phyloP scores from a whole-genome alignment of 1,140 invertebrate genomes.

The Popillia japonica region DNA sequence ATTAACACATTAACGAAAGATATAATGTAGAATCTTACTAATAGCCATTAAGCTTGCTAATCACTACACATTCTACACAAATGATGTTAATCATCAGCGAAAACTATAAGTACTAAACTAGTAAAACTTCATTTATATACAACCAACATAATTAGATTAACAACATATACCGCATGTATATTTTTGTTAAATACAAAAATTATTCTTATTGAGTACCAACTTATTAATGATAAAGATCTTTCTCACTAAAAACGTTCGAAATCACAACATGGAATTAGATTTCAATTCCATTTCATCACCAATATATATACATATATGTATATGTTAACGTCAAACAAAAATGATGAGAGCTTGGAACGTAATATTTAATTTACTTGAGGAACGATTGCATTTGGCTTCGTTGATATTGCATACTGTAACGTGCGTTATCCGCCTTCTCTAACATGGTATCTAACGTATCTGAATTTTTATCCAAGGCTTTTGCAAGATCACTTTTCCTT shows the following conservation, averaged over 20 bases:
- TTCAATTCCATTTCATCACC: slow-evolving; percentile 28
- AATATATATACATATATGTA: not conserved
- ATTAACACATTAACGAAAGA: too few species aligned
- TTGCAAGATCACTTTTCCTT: slow-evolving; percentile 58
- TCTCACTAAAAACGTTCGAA: not conserved
- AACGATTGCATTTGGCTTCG: slow-evolving; percentile 76
- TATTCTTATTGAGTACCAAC: not conserved
- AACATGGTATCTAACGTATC: slow-evolving; percentile 65
- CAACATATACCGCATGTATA: too few species aligned
- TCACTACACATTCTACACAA: too few species aligned
- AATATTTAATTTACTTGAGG: slow-evolving; percentile 64
- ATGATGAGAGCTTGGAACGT: not conserved
- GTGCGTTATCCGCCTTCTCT: slow-evolving; percentile 71
- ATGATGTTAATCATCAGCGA: too few species aligned
- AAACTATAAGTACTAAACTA: too few species aligned
- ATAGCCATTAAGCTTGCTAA: too few species aligned
- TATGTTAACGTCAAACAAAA: not conserved
- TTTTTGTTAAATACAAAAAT: not conserved
- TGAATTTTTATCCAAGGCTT: slow-evolving; percentile 65
- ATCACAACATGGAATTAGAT: slow-evolving; percentile 16
- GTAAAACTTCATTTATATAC: too few species aligned
- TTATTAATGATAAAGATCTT: not conserved
- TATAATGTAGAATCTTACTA: too few species aligned
- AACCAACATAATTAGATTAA: too few species aligned
- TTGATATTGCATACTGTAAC: slow-evolving; percentile 72